Conservation (phyloP, 2,888 invertebrate genomes). For the Diogma glabrata region DNA sequence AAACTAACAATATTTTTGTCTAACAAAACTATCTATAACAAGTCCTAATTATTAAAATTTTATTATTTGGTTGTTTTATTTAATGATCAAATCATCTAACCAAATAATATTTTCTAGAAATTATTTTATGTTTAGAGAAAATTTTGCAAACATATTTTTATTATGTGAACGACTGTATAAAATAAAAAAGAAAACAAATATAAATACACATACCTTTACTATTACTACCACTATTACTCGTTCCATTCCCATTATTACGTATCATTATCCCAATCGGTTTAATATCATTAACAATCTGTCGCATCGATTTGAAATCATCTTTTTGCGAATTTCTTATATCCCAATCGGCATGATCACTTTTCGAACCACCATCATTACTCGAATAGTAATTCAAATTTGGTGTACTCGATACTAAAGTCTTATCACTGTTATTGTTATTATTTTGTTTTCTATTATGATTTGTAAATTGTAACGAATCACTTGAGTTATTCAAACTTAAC, state of each 20-base stretch:
- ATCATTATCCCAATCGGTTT: constrained; percentile 9
- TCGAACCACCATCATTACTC: background rate
- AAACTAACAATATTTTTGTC: too few relatives aligned
- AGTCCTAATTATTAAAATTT: too few relatives aligned
- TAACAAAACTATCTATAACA: too few relatives aligned
- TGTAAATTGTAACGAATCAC: background rate
- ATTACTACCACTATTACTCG: background rate
- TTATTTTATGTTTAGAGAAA: too few relatives aligned
- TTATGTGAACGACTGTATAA: too few relatives aligned
- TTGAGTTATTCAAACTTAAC: background rate
- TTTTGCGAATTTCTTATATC: constrained; percentile 4
- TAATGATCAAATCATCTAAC: too few relatives aligned
- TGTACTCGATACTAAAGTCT: constrained; percentile 40
- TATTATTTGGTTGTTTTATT: too few relatives aligned
- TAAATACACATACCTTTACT: background rate
- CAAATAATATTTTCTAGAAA: too few relatives aligned
- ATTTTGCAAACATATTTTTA: too few relatives aligned
- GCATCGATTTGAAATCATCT: constrained; percentile 16
- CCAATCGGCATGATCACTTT: background rate
- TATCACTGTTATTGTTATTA: too few relatives aligned
- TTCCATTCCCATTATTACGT: background rate
- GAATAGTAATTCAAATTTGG: constrained; percentile 42
- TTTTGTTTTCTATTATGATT: constrained; percentile 17
- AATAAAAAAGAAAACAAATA: background rate
- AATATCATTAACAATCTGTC: constrained; percentile 20